Conservation (phyloP, 2,888 invertebrate genomes). For the Spicauda simplicius region DNA sequence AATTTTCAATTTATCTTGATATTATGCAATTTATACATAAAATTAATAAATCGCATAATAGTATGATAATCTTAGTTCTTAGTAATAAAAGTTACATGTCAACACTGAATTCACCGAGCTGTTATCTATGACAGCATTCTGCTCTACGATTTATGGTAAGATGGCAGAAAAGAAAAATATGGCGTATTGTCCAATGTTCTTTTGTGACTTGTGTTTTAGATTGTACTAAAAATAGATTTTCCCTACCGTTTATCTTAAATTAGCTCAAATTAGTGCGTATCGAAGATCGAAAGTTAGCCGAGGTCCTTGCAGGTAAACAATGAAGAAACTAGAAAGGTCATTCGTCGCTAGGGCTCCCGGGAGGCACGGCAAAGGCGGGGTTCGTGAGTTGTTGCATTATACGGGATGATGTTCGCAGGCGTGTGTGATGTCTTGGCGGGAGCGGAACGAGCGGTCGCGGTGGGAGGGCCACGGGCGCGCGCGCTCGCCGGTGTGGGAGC, state of each 20-base stretch:
- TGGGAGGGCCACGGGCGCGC: conserved; percentile 55
- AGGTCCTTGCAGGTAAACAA: conserved; percentile 60
- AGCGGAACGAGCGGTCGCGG: conserved; percentile 68
- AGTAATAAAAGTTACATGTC: background rate
- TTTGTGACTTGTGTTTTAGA: conserved; percentile 1
- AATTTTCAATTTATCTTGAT: too few relatives aligned
- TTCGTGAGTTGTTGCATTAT: conserved; percentile 68
- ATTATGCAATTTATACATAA: too few relatives aligned
- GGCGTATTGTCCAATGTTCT: background rate
- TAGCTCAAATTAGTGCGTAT: conserved; percentile 10
- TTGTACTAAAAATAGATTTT: background rate
- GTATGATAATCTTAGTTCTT: too few relatives aligned
- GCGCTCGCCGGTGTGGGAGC: conserved; percentile 71
- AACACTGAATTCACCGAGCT: background rate
- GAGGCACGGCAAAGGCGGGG: conserved; percentile 48
- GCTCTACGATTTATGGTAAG: background rate
- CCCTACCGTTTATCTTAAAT: background rate
- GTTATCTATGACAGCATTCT: background rate
- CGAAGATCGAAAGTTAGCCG: conserved; percentile 31
- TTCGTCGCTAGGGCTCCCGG: conserved; percentile 55
- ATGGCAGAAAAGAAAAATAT: background rate
- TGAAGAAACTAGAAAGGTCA: conserved; percentile 62
- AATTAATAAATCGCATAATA: too few relatives aligned
- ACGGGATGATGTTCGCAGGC: conserved; percentile 73
- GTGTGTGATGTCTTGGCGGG: conserved; percentile 74